phyloP scores from a whole-genome alignment of 2,113 vertebrate species.

The Psephotus haematonotus region DNA sequence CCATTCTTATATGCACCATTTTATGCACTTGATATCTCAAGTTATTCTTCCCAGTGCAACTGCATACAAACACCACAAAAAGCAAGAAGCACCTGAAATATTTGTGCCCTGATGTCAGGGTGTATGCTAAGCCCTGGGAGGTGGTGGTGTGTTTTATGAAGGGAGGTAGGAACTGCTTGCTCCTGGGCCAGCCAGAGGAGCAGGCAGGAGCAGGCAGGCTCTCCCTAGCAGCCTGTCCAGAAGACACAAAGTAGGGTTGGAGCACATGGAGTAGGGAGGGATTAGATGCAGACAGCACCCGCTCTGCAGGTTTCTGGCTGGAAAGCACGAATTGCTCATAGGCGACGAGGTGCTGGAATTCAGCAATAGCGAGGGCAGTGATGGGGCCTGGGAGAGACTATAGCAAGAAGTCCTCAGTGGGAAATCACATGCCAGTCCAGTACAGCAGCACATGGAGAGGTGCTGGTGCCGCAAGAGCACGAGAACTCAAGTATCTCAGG shows the following conservation, averaged over 20 bases:
- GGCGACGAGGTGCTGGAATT: neutral
- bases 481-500: neutral
- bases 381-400: fast-evolving
- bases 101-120: neutral
- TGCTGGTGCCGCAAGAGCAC: neutral
- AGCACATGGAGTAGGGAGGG: neutral
- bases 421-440: neutral
- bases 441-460: neutral
- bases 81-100: neutral
- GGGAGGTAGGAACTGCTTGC: neutral
- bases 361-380: neutral
- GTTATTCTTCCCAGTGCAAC: neutral
- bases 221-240: neutral
- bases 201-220: fast-evolving
- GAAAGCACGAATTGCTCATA: neutral
- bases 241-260: neutral
- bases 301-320: neutral
- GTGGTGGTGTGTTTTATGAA: neutral
- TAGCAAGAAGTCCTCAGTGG: neutral
- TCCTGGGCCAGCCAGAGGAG: neutral
- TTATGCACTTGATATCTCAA: neutral
- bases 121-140: neutral
- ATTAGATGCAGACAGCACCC: neutral
- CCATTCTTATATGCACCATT: neutral
- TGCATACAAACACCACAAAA: neutral